Evolutionary conservation across 2,797 vertebrate species (phyloP).

Genomic region (Pipistrellus kuhlii): DNA sequence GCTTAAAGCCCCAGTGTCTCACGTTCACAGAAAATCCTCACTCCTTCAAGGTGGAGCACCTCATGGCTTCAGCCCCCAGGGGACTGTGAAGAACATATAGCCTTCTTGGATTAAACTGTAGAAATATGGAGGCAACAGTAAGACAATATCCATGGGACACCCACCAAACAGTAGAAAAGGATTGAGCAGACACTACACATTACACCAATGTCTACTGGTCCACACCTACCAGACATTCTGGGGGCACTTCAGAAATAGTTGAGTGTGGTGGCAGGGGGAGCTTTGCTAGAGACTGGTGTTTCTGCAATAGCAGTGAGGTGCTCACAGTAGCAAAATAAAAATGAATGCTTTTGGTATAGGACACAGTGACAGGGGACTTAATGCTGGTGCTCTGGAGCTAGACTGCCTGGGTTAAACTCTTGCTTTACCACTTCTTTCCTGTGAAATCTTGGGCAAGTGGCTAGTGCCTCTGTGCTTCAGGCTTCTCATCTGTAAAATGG

Average conservation of each 20-base stretch:
- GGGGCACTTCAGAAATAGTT: background rate
- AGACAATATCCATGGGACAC: background rate
- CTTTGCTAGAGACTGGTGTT: background rate
- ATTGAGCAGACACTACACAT: background rate
- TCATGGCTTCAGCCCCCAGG: background rate
- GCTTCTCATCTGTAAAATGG: constrained; percentile 5
- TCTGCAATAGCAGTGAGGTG: background rate
- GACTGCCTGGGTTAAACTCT: background rate
- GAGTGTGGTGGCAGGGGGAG: no score
- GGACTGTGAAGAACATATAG: background rate
- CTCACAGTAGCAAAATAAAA: background rate
- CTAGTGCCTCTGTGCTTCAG: background rate
- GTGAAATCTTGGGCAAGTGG: background rate
- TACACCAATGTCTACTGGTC: background rate
- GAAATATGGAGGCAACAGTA: background rate
- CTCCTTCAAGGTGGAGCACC: background rate
- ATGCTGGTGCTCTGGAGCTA: background rate
- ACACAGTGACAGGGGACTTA: background rate
- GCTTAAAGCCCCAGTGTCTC: background rate
- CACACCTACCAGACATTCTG: background rate
- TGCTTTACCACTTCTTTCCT: background rate
- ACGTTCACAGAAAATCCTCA: constrained; percentile 12
- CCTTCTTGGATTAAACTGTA: background rate
- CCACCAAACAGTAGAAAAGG: background rate
- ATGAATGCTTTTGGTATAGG: background rate